Percentiles rank a stretch among this genome's conserved stretches.
phyloP scores from a whole-genome alignment of 2,888 invertebrate genomes.

The Selenia dentaria region DNA sequence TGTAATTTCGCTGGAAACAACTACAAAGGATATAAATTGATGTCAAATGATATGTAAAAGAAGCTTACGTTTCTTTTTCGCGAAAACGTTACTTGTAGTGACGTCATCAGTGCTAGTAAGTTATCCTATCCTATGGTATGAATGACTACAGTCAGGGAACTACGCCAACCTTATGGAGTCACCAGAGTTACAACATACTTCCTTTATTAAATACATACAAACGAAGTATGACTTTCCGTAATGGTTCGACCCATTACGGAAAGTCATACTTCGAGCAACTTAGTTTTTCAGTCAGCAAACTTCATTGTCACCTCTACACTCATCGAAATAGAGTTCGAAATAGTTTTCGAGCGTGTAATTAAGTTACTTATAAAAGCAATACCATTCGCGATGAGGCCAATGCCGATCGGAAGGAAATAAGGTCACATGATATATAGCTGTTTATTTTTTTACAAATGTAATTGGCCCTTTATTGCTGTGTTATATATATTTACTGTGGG shows the following conservation, averaged over 20 bases:
- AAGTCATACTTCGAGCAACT: background rate
- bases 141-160: no score
- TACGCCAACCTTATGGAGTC: background rate
- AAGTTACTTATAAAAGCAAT: constrained; percentile 15
- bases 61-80: no score
- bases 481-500: background rate
- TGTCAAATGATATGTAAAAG: no score
- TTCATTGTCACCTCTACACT: background rate
- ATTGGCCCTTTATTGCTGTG: constrained; percentile 1
- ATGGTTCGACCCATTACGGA: background rate
- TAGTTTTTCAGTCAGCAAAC: background rate
- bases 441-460: constrained; percentile 7
- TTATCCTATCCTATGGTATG: no score
- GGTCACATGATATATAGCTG: constrained; percentile 26
- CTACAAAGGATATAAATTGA: no score
- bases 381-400: constrained; percentile 36
- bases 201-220: background rate
- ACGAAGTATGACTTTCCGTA: no score
- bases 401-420: constrained; percentile 44
- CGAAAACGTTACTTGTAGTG: no score
- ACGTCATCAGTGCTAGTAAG: no score
- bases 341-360: background rate
- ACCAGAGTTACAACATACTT: background rate
- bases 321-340: background rate
- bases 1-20: no score